Evolutionary conservation across 2,888 invertebrate genomes (phyloP), one percentile per base, ranked within the genome.

Genomic region (Ophion slaviceki): DNA sequence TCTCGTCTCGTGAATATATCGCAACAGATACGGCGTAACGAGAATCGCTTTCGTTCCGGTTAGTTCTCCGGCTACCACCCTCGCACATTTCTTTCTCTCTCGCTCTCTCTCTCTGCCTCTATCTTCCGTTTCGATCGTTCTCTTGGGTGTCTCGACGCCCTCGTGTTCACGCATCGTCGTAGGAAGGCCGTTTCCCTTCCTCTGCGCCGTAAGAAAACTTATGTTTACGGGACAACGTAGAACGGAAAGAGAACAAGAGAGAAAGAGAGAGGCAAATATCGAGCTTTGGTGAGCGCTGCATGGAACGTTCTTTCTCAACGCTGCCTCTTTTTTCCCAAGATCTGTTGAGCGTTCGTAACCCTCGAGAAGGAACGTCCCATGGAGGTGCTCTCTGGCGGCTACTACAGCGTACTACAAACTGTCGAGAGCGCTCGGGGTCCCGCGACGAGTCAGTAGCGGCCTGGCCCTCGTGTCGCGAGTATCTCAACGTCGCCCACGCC

Each of bases 111-210:
- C 40, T 36, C 64, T 62, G 53, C 68, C 14, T 24, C 24, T 53
- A 47, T 40, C 59, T 28, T 40, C 59, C 45, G 40, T 78, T 24
- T 59, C 32, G 11, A 53, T 62, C 70, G 24, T 77, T 57, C 53
- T 66, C 57, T 36, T 2, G 32, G 77, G 77, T 59, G 71, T 71
- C 74, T 68, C 80, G 87, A 87, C 90, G 89, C 89, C 89, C 89
- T 90, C 89, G 88, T 90, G 86, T 75, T 84, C 85, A 84, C 83
- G 77, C 83, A 80, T 78, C 83, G 74, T 86, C 80, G 87, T 88
- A 89, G 91, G 91, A 92, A 91, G 92, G 92, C 92, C 92, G 91
- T 91, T 90, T 90, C 90, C 91, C 89, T 90, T 91, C 92, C 89
- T 90, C 78, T 72, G 86, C 61, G 80, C 85, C 66, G 64, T 86